These are phyloP conservation scores for Boloria euphrosyne DNA, from an alignment of 2,888 invertebrate species.

Conservation along the genomic window DNA sequence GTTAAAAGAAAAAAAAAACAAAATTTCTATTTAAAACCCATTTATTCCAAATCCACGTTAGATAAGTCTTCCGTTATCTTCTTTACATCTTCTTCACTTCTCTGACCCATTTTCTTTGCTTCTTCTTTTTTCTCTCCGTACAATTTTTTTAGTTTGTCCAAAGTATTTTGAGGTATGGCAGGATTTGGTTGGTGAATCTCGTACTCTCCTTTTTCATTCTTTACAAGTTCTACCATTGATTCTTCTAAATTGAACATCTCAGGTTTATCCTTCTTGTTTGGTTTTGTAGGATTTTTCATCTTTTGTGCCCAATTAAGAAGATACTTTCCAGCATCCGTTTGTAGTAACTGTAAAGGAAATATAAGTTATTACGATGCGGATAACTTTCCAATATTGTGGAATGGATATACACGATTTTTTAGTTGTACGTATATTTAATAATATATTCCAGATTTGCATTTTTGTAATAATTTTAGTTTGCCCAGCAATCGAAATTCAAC, in stretches of 20 bases:
- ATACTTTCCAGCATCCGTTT: constrained; percentile 79
- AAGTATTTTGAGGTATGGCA: constrained; percentile 63
- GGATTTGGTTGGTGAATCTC: constrained; percentile 73
- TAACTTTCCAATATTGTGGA: too few species aligned
- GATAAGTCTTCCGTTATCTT: constrained; percentile 83
- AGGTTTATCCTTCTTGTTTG: constrained; percentile 36
- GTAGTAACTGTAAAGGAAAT: constrained; percentile 60
- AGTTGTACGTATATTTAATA: too few species aligned
- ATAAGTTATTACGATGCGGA: too few species aligned
- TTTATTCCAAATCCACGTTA: constrained; percentile 76
- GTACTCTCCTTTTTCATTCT: constrained; percentile 68
- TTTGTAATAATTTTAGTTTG: too few species aligned
- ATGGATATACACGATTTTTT: too few species aligned
- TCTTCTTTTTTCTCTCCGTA: constrained; percentile 68
- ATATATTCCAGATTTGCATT: too few species aligned
- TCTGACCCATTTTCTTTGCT: constrained; percentile 48
- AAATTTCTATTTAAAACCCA: constrained; percentile 5
- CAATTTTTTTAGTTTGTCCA: constrained; percentile 59
- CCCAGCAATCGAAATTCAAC: too few species aligned
- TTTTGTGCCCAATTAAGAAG: constrained; percentile 84
- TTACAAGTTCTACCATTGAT: constrained; percentile 66
- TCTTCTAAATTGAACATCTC: constrained; percentile 70
- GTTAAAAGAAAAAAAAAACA: neutral
- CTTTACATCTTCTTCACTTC: constrained; percentile 61
- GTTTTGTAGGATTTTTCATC: constrained; percentile 64